Conservation (phyloP, 92 coral and sea anemone species). For the Paragorgia papillata region DNA sequence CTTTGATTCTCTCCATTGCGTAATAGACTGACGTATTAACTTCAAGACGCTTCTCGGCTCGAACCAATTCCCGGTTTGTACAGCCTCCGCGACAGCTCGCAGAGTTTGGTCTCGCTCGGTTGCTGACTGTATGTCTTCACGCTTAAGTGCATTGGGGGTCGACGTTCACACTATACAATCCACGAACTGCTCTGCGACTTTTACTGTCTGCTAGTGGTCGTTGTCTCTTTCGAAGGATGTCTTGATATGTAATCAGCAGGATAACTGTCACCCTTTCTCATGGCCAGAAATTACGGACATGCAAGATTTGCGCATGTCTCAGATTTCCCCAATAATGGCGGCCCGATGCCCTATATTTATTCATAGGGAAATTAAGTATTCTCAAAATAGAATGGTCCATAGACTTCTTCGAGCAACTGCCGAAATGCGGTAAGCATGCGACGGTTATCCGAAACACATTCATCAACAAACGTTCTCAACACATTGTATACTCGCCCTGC, state of each 20-base stretch:
- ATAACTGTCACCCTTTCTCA: conserved; percentile 13
- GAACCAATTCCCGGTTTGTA: conserved; percentile 41
- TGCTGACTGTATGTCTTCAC: background rate
- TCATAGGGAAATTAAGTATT: too few species aligned
- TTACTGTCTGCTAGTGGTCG: conserved; percentile 11
- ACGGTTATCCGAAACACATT: too few species aligned
- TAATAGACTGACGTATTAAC: conserved; percentile 1
- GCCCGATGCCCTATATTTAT: too few species aligned
- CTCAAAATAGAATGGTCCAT: too few species aligned
- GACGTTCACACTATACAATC: conserved; percentile 28
- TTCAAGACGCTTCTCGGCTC: background rate
- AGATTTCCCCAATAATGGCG: too few species aligned
- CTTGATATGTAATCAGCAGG: conserved; percentile 26
- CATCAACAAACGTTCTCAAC: too few species aligned
- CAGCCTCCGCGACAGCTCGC: conserved; percentile 28
- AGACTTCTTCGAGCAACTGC: too few species aligned
- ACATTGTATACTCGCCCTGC: too few species aligned
- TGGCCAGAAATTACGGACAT: too few species aligned
- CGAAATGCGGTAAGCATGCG: too few species aligned
- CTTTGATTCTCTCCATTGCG: background rate
- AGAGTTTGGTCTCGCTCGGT: conserved; percentile 3
- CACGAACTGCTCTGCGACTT: conserved; percentile 38
- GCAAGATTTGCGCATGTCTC: too few species aligned
- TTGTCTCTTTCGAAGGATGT: background rate
- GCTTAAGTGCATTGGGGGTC: background rate